These are phyloP conservation scores for Aythya baeri DNA, from an alignment of 2,113 vertebrate genomes.

Conservation along the genomic window DNA sequence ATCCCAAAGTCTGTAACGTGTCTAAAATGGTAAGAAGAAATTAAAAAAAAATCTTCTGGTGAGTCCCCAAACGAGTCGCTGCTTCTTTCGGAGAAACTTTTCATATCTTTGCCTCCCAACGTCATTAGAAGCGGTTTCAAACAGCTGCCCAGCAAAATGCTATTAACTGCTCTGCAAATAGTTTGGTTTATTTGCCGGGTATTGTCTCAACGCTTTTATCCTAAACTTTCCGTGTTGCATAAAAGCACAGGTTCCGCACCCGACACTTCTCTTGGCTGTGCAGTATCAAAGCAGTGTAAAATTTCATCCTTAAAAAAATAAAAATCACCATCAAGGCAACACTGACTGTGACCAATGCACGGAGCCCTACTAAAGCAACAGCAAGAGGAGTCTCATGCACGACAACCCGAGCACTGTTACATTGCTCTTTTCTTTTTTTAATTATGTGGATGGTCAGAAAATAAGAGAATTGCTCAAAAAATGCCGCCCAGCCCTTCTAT, in stretches of 20 bases:
- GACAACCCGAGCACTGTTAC: neutral
- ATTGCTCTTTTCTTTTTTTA: neutral
- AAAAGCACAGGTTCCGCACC: neutral
- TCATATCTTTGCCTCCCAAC: neutral
- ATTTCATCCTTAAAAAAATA: neutral
- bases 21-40: neutral
- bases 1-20: conserved; percentile 6
- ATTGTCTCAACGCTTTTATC: neutral
- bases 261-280: neutral
- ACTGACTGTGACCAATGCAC: rapidly evolving
- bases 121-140: neutral
- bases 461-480: neutral
- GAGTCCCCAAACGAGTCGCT: neutral
- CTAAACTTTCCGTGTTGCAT: neutral
- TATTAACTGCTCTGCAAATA: neutral
- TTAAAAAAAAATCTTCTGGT: neutral
- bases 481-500: neutral
- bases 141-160: neutral
- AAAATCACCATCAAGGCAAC: neutral
- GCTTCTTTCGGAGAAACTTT: conserved; percentile 13
- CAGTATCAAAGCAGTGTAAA: neutral
- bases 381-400: neutral
- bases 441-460: neutral
- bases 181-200: conserved; percentile 6
- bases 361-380: neutral